phyloP scores from a whole-genome alignment of 2,113 vertebrate species.

The Myrmecophaga tridactyla region DNA sequence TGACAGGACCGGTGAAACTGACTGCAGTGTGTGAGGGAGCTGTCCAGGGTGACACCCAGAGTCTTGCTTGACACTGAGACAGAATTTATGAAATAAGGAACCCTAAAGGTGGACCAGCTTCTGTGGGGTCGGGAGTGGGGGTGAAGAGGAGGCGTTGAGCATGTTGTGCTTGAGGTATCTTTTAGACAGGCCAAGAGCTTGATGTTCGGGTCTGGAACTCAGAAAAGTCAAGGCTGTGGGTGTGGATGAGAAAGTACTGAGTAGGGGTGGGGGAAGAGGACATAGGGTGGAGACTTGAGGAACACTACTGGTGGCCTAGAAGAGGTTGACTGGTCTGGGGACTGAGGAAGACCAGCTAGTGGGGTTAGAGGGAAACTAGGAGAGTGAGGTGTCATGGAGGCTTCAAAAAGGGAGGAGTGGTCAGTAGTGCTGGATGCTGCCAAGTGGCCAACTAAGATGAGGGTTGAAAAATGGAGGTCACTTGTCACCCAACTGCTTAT shows the following conservation, averaged over 20 bases:
- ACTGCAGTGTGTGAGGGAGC: accelerated
- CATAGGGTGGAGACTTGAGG: not conserved
- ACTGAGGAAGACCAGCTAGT: not conserved
- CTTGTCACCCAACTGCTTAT: not conserved
- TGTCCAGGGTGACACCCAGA: not conserved
- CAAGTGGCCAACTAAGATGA: not conserved
- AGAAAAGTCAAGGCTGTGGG: not conserved
- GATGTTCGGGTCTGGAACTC: not conserved
- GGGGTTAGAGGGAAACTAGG: too few relatives aligned
- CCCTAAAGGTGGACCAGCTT: not conserved
- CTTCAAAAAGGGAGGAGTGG: not conserved
- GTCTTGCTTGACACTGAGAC: not conserved
- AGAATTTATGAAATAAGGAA: not conserved
- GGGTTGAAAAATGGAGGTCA: not conserved
- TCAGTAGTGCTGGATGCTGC: not conserved
- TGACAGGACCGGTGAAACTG: accelerated
- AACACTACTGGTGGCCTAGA: not conserved
- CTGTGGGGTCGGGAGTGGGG: not conserved
- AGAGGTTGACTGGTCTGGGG: not conserved
- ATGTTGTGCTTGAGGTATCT: not conserved
- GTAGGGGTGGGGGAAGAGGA: not conserved
- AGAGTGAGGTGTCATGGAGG: not conserved
- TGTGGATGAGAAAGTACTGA: not conserved
- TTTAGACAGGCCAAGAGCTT: too few relatives aligned
- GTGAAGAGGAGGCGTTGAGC: not conserved